Percentiles rank a stretch among this genome's conserved stretches.
Conservation (phyloP, 2,797 vertebrate genomes). For the Acipenser oxyrinchus region DNA sequence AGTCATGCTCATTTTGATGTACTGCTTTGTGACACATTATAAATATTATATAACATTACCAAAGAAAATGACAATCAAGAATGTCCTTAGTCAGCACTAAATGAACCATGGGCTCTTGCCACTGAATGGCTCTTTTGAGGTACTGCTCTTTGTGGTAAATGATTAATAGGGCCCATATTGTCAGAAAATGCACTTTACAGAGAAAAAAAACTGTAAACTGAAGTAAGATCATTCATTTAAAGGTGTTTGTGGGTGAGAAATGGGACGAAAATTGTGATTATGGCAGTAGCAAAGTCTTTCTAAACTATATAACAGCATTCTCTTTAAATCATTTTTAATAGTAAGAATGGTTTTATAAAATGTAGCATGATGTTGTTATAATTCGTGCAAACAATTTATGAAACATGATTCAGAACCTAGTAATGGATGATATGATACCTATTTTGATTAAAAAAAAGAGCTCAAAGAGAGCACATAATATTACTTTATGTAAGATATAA, state of each 20-base stretch:
- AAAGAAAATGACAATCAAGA: slow-evolving; percentile 82
- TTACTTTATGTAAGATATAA: too few relatives aligned
- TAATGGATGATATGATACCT: too few relatives aligned
- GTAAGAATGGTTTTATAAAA: slow-evolving; percentile 72
- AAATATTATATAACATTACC: slow-evolving; percentile 93
- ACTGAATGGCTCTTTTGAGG: slow-evolving; percentile 58
- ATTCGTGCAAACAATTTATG: too few relatives aligned
- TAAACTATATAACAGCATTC: slow-evolving; percentile 48
- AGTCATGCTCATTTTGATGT: slow-evolving; percentile 79
- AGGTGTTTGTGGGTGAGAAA: slow-evolving; percentile 65
- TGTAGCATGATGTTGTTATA: slow-evolving; percentile 49
- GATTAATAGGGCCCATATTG: slow-evolving; percentile 87
- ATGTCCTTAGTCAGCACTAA: slow-evolving; percentile 73
- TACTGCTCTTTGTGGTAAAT: slow-evolving; percentile 74
- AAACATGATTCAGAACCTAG: too few relatives aligned
- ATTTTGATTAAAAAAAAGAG: too few relatives aligned
- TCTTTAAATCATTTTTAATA: slow-evolving; percentile 67
- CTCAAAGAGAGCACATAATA: too few relatives aligned
- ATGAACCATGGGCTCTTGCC: slow-evolving; percentile 66
- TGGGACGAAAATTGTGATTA: slow-evolving; percentile 69
- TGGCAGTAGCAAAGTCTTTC: slow-evolving; percentile 62
- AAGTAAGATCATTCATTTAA: slow-evolving; percentile 36
- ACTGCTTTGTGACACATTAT: slow-evolving; percentile 85
- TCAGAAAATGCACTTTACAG: slow-evolving; percentile 85
- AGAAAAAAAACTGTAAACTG: slow-evolving; percentile 76